Conservation (phyloP, 2,797 vertebrate genomes). For the Gymnoscopelus braueri region DNA sequence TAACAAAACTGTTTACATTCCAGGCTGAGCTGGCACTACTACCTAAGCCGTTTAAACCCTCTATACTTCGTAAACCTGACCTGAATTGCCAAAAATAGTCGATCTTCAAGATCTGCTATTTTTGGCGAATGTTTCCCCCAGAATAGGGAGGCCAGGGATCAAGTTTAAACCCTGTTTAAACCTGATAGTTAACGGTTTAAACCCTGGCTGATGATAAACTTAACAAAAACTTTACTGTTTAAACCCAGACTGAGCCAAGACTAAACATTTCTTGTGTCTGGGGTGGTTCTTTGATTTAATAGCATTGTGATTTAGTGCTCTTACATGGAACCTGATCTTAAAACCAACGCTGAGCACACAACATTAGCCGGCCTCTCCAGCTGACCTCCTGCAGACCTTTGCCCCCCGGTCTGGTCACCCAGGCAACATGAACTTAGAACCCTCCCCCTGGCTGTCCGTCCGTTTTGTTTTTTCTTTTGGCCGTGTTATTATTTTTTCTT, state of each 20-base stretch:
- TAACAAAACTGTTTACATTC: too few species aligned
- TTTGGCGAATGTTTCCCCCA: too few species aligned
- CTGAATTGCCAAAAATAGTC: too few species aligned
- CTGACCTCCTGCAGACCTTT: constrained; percentile 60
- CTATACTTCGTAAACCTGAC: too few species aligned
- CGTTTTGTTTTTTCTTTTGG: constrained; percentile 56
- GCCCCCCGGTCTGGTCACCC: constrained; percentile 50
- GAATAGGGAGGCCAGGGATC: too few species aligned
- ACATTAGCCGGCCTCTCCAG: constrained; percentile 49
- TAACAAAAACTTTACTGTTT: constrained; percentile 6
- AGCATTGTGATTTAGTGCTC: background rate
- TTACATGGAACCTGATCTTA: constrained; percentile 19
- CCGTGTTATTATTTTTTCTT: constrained; percentile 20
- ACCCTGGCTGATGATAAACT: too few species aligned
- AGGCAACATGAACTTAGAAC: constrained; percentile 68
- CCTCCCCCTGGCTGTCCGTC: constrained; percentile 60
- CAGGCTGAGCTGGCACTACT: too few species aligned
- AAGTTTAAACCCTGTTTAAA: too few species aligned
- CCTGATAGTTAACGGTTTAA: too few species aligned
- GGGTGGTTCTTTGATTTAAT: constrained; percentile 2
- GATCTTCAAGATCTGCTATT: too few species aligned
- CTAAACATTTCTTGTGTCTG: background rate
- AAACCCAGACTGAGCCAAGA: constrained; percentile 4
- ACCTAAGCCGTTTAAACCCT: too few species aligned
- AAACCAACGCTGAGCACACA: constrained; percentile 30